These are phyloP conservation scores for Eulithis prunata DNA, from an alignment of 2,888 invertebrate species.

Conservation along the genomic window DNA sequence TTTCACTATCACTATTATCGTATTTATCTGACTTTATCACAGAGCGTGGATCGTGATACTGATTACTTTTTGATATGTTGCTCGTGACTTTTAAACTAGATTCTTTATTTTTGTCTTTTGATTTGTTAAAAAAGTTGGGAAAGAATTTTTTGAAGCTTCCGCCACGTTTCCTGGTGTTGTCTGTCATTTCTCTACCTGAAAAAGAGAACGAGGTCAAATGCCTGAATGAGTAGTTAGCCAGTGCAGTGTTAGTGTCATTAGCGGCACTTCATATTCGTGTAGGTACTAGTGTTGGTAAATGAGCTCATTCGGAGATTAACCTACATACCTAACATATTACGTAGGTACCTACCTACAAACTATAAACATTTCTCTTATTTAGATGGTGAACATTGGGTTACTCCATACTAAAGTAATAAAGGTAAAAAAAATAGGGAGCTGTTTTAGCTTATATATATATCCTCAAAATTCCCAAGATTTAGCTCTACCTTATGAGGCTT, in stretches of 20 bases:
- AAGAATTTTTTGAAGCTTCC: constrained; percentile 74
- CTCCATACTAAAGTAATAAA: no score
- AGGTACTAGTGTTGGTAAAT: constrained; percentile 6
- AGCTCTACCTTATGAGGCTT: no score
- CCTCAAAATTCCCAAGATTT: no score
- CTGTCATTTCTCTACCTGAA: constrained; percentile 58
- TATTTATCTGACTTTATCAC: constrained; percentile 55
- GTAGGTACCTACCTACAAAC: no score
- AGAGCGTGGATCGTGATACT: constrained; percentile 67
- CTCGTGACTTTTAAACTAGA: constrained; percentile 47
- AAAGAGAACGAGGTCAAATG: constrained; percentile 17
- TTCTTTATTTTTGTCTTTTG: constrained; percentile 62
- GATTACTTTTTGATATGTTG: constrained; percentile 58
- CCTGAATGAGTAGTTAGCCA: constrained; percentile 2
- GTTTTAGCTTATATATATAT: no score
- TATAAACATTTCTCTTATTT: no score
- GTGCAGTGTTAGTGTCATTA: constrained; percentile 7
- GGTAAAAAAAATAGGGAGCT: no score
- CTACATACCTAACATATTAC: no score
- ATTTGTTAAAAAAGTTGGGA: constrained; percentile 70
- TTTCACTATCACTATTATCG: constrained; percentile 56
- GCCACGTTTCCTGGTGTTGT: constrained; percentile 65
- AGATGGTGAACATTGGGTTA: no score
- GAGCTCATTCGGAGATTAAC: neutral
- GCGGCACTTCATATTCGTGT: constrained; percentile 5